phyloP scores from a whole-genome alignment of 30 jellyfish, hydroid and myxozoan genomes.

The Turritopsis dohrnii region DNA sequence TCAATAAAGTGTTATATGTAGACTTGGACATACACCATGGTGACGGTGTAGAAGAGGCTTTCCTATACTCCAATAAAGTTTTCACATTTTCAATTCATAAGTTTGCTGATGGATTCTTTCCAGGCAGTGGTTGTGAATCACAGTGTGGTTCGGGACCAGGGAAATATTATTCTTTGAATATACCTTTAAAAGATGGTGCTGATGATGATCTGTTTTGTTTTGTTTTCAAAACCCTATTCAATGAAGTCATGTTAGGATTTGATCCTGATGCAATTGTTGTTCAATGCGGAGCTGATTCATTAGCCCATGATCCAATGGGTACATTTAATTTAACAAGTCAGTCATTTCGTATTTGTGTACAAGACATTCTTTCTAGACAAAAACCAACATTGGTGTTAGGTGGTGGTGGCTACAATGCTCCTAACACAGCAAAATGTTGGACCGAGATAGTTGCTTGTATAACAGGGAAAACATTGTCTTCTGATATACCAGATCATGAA shows the following conservation, averaged over 20 bases:
- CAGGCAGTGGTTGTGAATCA: slow-evolving; percentile 56
- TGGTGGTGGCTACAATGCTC: slow-evolving; percentile 95
- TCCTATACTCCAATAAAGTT: slow-evolving; percentile 65
- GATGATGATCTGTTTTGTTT: slow-evolving; percentile 29
- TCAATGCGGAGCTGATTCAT: slow-evolving; percentile 95
- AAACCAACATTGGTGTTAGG: slow-evolving; percentile 75
- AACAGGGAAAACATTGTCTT: slow-evolving; percentile 21
- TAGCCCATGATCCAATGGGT: slow-evolving; percentile 93
- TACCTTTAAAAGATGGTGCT: slow-evolving; percentile 60
- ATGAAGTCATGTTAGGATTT: slow-evolving; percentile 5
- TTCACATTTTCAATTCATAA: slow-evolving; percentile 87
- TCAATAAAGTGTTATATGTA: slow-evolving; percentile 56
- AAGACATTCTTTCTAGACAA: slow-evolving; percentile 28
- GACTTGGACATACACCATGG: slow-evolving; percentile 96
- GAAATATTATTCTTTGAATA: slow-evolving; percentile 47
- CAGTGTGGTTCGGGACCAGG: slow-evolving; percentile 65
- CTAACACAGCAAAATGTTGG: slow-evolving; percentile 93
- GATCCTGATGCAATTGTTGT: slow-evolving; percentile 71
- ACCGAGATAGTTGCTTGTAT: slow-evolving; percentile 50
- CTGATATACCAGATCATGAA: slow-evolving; percentile 91
- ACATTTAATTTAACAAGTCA: slow-evolving; percentile 67
- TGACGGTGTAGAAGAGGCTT: slow-evolving; percentile 97
- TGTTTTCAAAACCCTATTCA: slow-evolving; percentile 8
- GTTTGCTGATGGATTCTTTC: slow-evolving; percentile 54
- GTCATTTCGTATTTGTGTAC: slow-evolving; percentile 45